These are phyloP conservation scores for Colletes latitarsis DNA, from an alignment of 1,140 invertebrate species.

Conservation along the genomic window DNA sequence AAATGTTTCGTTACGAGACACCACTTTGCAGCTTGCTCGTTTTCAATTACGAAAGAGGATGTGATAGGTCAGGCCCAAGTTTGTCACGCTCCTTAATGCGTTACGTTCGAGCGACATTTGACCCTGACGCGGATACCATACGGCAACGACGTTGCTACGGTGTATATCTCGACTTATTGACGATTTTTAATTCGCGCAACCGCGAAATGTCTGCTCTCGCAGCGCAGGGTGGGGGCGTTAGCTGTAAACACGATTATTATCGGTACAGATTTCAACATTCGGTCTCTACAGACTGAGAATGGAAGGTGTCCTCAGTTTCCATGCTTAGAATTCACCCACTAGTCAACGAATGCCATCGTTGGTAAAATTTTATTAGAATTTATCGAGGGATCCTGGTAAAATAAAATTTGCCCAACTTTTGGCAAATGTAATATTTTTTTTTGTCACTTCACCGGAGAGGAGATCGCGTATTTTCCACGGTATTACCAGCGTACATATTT, in stretches of 20 bases:
- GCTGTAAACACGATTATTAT: neutral
- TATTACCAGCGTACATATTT: neutral
- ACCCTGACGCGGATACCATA: constrained; percentile 41
- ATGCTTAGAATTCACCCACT: neutral
- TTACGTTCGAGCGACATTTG: constrained; percentile 56
- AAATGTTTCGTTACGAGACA: constrained; percentile 30
- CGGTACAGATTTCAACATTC: neutral
- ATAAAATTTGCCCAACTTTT: too few relatives aligned
- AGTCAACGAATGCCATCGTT: too few relatives aligned
- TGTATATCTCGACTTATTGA: constrained; percentile 3
- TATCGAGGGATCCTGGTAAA: too few relatives aligned
- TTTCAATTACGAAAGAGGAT: constrained; percentile 54
- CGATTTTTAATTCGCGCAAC: neutral
- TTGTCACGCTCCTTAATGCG: constrained; percentile 53
- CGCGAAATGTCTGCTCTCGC: neutral
- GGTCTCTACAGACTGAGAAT: neutral
- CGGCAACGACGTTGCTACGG: constrained; percentile 1
- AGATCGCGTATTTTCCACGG: neutral
- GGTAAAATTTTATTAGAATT: too few relatives aligned
- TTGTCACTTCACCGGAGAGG: too few relatives aligned
- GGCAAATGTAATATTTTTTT: too few relatives aligned
- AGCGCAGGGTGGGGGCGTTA: neutral
- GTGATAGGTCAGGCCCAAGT: constrained; percentile 55
- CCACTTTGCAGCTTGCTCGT: constrained; percentile 35
- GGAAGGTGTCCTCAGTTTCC: neutral